Conservation (phyloP, 2,797 vertebrate genomes). For the Phoebastria nigripes region DNA sequence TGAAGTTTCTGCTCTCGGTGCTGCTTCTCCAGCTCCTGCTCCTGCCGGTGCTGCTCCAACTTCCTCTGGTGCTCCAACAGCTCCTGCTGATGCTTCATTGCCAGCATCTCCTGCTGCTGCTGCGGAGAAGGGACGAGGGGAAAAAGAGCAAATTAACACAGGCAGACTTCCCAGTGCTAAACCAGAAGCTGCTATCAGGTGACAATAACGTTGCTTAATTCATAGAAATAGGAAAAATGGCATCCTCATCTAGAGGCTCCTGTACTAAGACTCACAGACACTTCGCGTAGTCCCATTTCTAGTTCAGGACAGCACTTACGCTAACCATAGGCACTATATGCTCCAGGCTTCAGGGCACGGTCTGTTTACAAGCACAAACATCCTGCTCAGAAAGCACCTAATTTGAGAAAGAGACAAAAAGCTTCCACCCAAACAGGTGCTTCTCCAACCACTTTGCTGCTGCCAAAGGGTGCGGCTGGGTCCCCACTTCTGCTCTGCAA, state of each 20-base stretch:
- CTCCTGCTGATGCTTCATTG: slow-evolving; percentile 96
- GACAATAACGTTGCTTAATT: neutral
- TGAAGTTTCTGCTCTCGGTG: slow-evolving; percentile 94
- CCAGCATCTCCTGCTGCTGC: slow-evolving; percentile 96
- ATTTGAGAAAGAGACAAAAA: neutral
- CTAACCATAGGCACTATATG: neutral
- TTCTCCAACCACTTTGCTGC: neutral
- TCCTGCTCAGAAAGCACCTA: neutral
- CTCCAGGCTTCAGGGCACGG: neutral
- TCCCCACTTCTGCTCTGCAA: neutral
- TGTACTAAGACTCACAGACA: neutral
- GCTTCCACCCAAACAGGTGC: neutral
- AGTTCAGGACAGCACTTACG: neutral
- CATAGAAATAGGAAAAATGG: neutral
- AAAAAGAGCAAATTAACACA: neutral
- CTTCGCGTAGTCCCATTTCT: neutral
- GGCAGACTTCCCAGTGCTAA: neutral
- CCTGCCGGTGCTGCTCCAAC: slow-evolving; percentile 90
- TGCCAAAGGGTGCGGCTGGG: neutral
- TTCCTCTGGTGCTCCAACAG: slow-evolving; percentile 96
- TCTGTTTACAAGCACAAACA: neutral
- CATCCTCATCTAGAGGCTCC: neutral
- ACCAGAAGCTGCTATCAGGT: neutral
- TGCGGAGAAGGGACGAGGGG: slow-evolving; percentile 44
- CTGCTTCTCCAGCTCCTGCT: slow-evolving; percentile 95